Conservation (phyloP, 2,888 invertebrate genomes). For the Plebejus melissa region DNA sequence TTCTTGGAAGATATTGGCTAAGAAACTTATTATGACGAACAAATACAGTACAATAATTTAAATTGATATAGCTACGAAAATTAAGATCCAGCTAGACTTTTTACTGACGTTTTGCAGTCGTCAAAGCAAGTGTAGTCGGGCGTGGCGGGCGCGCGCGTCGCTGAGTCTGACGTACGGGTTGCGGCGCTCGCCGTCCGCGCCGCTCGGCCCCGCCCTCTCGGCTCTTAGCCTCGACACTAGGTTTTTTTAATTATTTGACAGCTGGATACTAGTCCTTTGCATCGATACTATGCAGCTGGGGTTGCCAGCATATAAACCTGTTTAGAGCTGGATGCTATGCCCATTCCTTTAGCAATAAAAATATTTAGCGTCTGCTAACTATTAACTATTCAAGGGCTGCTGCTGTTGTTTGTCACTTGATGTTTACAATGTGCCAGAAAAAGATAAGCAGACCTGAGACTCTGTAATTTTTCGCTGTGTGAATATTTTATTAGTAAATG, state of each 20-base stretch:
- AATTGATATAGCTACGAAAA: too few species aligned
- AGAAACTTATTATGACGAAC: too few species aligned
- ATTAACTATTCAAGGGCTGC: too few species aligned
- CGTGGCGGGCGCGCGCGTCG: conserved; percentile 53
- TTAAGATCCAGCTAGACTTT: background rate
- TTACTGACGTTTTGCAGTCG: conserved; percentile 37
- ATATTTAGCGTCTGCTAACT: background rate
- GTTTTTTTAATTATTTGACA: conserved; percentile 37
- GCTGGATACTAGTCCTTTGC: conserved; percentile 39
- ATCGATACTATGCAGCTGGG: conserved; percentile 43
- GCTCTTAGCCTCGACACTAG: conserved; percentile 51
- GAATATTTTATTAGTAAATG: background rate
- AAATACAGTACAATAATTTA: too few species aligned
- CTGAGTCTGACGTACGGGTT: conserved; percentile 44
- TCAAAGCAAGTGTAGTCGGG: conserved; percentile 40
- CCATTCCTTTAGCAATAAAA: background rate
- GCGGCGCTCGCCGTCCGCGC: conserved; percentile 43
- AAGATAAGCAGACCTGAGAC: too few species aligned
- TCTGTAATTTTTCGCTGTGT: background rate
- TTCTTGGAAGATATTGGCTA: too few species aligned
- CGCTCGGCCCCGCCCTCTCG: conserved; percentile 44
- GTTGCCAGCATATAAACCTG: background rate
- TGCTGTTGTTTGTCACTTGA: background rate
- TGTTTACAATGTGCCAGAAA: background rate
- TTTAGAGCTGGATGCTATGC: background rate